These are phyloP conservation scores for Rhinolophus sinicus DNA, from an alignment of 2,113 vertebrate species.

Conservation along the genomic window DNA sequence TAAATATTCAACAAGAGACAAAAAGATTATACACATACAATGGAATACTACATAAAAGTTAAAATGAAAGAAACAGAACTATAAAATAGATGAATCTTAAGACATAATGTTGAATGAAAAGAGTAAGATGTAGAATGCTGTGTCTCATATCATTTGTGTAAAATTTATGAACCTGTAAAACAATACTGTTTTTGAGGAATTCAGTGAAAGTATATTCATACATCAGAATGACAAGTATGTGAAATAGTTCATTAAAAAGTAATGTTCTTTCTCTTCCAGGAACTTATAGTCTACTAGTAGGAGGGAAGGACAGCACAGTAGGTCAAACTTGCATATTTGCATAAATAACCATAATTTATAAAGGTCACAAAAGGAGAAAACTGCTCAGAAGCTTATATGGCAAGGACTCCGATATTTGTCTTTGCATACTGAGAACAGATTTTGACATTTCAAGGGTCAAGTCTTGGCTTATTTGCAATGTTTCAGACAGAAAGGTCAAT, in stretches of 20 bases:
- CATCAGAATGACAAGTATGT: background rate
- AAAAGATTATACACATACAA: background rate
- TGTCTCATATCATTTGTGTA: background rate
- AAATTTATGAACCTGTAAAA: conserved; percentile 24
- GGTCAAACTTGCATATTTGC: background rate
- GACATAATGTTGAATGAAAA: background rate
- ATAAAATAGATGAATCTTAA: conserved; percentile 7
- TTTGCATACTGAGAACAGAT: conserved; percentile 27
- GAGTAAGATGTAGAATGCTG: background rate
- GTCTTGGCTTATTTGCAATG: background rate
- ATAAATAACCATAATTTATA: conserved; percentile 21
- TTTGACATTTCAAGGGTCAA: conserved; percentile 9
- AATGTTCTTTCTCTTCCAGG: background rate
- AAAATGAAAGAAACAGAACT: conserved; percentile 25
- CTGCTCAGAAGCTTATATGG: background rate
- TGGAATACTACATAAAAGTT: background rate
- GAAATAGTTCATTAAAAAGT: conserved; percentile 20
- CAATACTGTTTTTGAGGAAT: conserved; percentile 10
- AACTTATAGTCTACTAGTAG: background rate
- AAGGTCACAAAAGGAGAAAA: background rate
- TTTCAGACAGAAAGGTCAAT: conserved; percentile 17
- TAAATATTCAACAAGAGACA: conserved; percentile 30
- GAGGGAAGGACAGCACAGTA: background rate
- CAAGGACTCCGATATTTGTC: background rate
- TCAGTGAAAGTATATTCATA: background rate